Evolutionary conservation across 2,797 vertebrate genomes (phyloP), one percentile per base, ranked within the genome.

Genomic region (Apogon talboti): DNA sequence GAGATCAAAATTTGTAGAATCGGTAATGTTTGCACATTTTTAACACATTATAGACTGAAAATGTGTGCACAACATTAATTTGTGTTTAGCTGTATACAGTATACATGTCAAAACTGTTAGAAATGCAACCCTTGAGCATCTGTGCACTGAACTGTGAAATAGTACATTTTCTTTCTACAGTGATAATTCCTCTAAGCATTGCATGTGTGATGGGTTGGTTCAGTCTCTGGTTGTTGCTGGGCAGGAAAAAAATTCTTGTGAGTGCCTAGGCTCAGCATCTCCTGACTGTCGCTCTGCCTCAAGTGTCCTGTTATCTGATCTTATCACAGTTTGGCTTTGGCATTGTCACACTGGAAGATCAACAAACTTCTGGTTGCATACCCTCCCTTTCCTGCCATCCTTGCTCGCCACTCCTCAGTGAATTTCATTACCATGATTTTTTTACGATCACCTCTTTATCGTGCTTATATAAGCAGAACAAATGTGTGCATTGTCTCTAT

Each of bases 151-250:
- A 19, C 33, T 52, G 40, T 53, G 12, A 54, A 74, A 56, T 52
- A 16, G 13, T 9, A 2, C 8, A 43, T 43, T 49, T 37, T 56
- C 18, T 66, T 49, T 59, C n/a, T 14, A 1, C 18, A 33, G 8
- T 8, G 14, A 59, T 4, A 18, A 45, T 54, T 62, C 28, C 41
- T 43, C 18, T 64, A 43, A 69, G 57, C 18, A 16, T 47, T 69
- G 63, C 37, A 41, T 38, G 60, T 83, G 80, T 84, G 84, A 81
- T 82, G 79, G 70, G 47, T 95, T 93, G 88, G 91, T 95, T 95
- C 93, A 94, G 93, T 95, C 95, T 91, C 95, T 96, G 92, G 94
- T 96, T 96, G 95, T 89, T 88, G 79, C 77, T 78, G 57, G 66
- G 75, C 71, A 82, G 68, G 78, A 79, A 58, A 71, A 1, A 40